Conservation (phyloP, 2,113 vertebrate species). For the Ciconia maguari region DNA sequence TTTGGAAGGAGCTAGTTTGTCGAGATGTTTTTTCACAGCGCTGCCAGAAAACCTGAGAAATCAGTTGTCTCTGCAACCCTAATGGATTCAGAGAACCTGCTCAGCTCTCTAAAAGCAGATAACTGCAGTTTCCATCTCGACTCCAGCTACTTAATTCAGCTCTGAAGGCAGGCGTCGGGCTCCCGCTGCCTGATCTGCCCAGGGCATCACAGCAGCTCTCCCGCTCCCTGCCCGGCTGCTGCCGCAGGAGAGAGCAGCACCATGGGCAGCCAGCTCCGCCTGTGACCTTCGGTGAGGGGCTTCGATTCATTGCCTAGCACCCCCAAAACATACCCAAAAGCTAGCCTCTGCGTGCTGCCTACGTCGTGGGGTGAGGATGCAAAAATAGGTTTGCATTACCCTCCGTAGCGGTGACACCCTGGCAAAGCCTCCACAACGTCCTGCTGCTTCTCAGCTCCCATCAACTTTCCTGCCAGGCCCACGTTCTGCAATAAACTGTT, state of each 20-base stretch:
- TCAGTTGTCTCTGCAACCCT: not conserved
- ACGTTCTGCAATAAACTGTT: not conserved
- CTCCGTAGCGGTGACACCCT: no score
- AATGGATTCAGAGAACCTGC: not conserved
- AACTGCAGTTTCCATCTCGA: not conserved
- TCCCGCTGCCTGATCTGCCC: not conserved
- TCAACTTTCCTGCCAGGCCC: not conserved
- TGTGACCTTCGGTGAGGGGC: accelerated
- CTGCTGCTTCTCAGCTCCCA: not conserved
- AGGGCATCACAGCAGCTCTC: not conserved
- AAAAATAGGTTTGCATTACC: not conserved
- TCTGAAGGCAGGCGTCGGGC: not conserved
- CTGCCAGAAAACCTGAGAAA: not conserved
- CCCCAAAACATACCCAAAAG: not conserved
- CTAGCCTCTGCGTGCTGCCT: accelerated
- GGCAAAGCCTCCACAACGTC: not conserved
- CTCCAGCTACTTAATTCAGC: not conserved
- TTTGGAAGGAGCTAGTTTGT: not conserved
- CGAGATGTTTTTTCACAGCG: not conserved
- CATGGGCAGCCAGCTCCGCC: accelerated
- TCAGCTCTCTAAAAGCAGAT: not conserved
- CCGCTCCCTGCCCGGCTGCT: not conserved
- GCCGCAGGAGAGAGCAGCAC: no score
- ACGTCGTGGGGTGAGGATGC: accelerated
- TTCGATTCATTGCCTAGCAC: not conserved